Conservation (phyloP, 2,797 vertebrate genomes). For the Australoheros facetus region DNA sequence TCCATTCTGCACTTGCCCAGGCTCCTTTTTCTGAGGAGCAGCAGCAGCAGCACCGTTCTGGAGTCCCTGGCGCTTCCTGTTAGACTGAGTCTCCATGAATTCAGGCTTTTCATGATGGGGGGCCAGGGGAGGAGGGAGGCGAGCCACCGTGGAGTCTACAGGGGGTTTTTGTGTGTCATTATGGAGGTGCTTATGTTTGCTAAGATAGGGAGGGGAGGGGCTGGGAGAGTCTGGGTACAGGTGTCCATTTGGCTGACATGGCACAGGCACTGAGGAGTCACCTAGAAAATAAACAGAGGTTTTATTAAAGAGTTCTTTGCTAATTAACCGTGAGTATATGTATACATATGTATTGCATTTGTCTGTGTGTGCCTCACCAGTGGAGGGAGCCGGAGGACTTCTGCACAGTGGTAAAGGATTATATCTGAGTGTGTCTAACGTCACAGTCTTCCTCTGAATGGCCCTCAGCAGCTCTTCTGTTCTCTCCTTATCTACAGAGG, state of each 20-base stretch:
- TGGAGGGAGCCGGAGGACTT: constrained; percentile 72
- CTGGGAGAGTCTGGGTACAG: constrained; percentile 71
- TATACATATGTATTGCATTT: background rate
- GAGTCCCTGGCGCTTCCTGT: constrained; percentile 82
- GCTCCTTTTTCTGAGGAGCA: constrained; percentile 80
- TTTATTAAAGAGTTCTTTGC: constrained; percentile 15
- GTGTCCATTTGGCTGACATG: constrained; percentile 66
- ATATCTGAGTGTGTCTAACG: constrained; percentile 82
- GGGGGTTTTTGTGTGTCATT: constrained; percentile 67
- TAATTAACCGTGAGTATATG: background rate
- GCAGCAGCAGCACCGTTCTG: constrained; percentile 76
- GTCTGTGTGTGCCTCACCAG: constrained; percentile 74
- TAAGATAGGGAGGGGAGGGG: constrained; percentile 76
- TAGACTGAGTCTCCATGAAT: constrained; percentile 68
- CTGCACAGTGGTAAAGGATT: constrained; percentile 75
- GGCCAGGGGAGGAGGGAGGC: constrained; percentile 54
- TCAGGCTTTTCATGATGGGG: constrained; percentile 77
- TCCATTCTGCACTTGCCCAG: constrained; percentile 80
- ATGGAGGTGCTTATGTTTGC: constrained; percentile 72
- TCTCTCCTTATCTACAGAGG: constrained; percentile 71
- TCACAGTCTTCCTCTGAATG: constrained; percentile 87
- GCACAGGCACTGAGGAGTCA: constrained; percentile 36
- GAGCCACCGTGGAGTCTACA: constrained; percentile 45
- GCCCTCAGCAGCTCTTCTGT: constrained; percentile 87
- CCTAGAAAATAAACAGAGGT: constrained; percentile 39